Base-by-base conservation (phyloP, 2,888 invertebrate genomes). In the Acanthococcus lagerstroemiae region DNA sequence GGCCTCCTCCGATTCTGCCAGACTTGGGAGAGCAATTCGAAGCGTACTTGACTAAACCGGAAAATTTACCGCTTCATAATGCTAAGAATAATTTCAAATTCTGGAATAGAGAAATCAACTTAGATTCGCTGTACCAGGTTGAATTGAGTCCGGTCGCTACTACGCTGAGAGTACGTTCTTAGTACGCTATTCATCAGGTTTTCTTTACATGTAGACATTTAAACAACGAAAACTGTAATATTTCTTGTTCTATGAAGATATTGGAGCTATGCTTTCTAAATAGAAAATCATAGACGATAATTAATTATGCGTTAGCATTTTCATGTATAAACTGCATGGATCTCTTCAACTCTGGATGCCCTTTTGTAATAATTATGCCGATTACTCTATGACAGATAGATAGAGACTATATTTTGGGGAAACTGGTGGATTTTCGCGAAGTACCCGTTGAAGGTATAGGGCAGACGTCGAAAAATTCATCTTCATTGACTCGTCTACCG, bases 401-500 rank as follows among this genome's bases (percentile, higher is more conserved):
- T 9, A 7, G 12, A 37, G 12, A 37, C 37, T 37, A 9, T 37
- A 37, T 9, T 15, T 7, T 15, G 7, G 37, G 12, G 7, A 15
- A 37, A 37, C 12, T 15, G 37, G 77, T 83, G 5, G 85, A 85
- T 69, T 86, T 88, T 72, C 77, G 79, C 30, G 86, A 87, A 75
- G 80, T 83, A 0, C 73, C 77, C 22, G 71, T 82, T 3, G 78
- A 81, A 69, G 80, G 56, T 44, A 15, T 63, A 3, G 67, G 63
- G 4, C 27, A 81, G 65, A 85, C 82, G 69, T 81, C 86, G 0
- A 82, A 80, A 72, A 90, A 87, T 76, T 89, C 88, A 0, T 81
- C 87, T 75, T 91, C 92, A 0, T 83, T 94, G 80, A 82, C 82
- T 44, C 79, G 93, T 71, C 85, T 87, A 22, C 92, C 91, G 0